Evolutionary conservation across 2,888 invertebrate genomes (phyloP), one percentile per base, ranked within the genome.

Genomic region (Phorcus lineatus): DNA sequence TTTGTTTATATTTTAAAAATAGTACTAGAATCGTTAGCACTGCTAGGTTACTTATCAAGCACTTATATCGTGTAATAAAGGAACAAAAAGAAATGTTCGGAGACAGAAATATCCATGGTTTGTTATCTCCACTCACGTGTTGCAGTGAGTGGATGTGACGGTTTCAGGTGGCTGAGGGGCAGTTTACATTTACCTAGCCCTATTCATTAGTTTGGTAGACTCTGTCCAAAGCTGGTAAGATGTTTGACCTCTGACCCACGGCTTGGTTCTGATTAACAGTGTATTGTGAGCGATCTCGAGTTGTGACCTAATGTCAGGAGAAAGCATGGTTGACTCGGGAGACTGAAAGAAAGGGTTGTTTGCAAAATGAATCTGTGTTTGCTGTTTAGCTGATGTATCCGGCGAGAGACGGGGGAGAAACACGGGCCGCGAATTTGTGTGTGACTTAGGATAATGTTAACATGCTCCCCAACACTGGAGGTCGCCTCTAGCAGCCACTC

Each of bases 391-490:
- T 52, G 47, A 52, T 74, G 52, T 74, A 74, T 74, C 74, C 74
- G 74, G 74, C 74, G 52, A 24, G 24, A 52, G 52, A 52, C 17
- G 47, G 24, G 17, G 19, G 24, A 24, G n/a, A 52, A 74, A 74
- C 74, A 74, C 74, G 74, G 52, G 47, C 52, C 47, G 47, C 53
- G 52, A 74, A 74, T 74, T 52, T 40, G 74, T 74, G 74, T 74
- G 74, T 74, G 74, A 74, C 74, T 74, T 74, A 52, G 74, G 74
- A 74, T 74, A 74, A 52, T 74, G 74, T 74, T 74, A 74, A 74
- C 74, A 74, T 74, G 47, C 40, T 52, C 47, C 47, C 74, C 40
- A 74, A 52, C 40, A 40, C 40, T 52, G 47, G 74, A 22, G 74
- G 74, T 74, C 74, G 74, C 40, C 74, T 13, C 74, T 40, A 16